A percentile compares a stretch with the other conserved stretches of the same genome.
phyloP scores from a whole-genome alignment of 2,888 invertebrate species.

The Melipona beecheii region DNA sequence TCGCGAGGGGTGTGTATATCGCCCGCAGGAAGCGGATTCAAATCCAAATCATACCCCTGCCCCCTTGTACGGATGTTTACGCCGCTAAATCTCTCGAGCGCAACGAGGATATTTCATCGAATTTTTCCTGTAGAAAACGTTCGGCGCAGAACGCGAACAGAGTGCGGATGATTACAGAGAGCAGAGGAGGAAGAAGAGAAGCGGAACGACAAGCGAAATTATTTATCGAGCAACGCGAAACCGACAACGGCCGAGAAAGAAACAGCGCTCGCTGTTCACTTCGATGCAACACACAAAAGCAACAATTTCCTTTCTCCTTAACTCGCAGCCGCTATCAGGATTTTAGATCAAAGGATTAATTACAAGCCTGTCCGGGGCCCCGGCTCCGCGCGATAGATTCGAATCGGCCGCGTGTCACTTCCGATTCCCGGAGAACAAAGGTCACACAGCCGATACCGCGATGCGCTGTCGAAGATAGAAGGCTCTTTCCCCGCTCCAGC shows the following conservation, averaged over 20 bases:
- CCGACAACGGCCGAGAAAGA: too few species aligned
- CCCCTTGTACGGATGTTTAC: too few species aligned
- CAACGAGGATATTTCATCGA: too few species aligned
- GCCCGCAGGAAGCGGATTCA: too few species aligned
- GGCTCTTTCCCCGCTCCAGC: neutral
- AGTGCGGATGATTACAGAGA: too few species aligned
- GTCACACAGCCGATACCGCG: constrained; percentile 29
- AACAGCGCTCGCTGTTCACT: neutral
- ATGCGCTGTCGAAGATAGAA: constrained; percentile 22
- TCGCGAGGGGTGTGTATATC: too few species aligned
- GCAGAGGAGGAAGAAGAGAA: too few species aligned
- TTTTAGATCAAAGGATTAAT: constrained; percentile 19
- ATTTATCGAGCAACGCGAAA: neutral
- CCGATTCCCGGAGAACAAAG: constrained; percentile 30
- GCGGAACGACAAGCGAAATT: too few species aligned
- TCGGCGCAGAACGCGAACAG: too few species aligned
- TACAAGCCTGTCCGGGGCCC: constrained; percentile 2
- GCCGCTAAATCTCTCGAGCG: too few species aligned
- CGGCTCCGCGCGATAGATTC: neutral
- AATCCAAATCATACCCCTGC: too few species aligned
- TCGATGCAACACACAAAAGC: neutral
- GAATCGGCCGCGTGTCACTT: neutral
- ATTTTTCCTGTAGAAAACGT: too few species aligned
- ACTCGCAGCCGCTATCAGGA: neutral
- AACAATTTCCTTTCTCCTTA: neutral